Evolutionary conservation across 1,140 invertebrate species (phyloP).

Genomic region (Arctopsyche grandis): DNA sequence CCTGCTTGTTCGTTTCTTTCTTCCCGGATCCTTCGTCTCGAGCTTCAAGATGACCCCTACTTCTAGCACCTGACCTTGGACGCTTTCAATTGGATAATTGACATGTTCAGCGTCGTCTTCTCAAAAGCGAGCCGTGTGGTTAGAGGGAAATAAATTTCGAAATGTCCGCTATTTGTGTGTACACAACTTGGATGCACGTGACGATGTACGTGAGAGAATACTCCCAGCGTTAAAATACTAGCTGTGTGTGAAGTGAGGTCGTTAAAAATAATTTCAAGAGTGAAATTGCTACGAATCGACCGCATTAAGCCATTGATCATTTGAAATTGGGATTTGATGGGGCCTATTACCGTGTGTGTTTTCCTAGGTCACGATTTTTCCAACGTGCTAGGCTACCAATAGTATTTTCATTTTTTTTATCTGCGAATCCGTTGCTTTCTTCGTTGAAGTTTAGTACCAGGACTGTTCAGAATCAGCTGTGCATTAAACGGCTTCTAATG

Average conservation of each 20-base stretch:
- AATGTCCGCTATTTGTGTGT: conserved; percentile 9
- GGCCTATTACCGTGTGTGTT: background rate
- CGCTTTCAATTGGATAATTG: conserved; percentile 34
- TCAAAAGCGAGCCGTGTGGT: conserved; percentile 1
- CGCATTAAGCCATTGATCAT: conserved; percentile 27
- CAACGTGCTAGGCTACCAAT: background rate
- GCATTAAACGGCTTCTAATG: background rate
- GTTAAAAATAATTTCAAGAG: conserved; percentile 26
- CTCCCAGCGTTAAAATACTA: background rate
- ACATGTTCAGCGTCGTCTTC: conserved; percentile 1
- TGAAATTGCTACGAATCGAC: background rate
- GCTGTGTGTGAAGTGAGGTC: background rate
- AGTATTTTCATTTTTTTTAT: background rate
- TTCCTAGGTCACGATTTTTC: conserved; percentile 20
- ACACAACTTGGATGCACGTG: background rate
- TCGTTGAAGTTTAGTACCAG: background rate
- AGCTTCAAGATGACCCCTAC: conserved; percentile 2
- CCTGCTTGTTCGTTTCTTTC: background rate
- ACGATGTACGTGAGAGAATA: background rate
- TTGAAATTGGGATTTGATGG: conserved; percentile 14
- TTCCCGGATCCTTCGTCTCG: background rate
- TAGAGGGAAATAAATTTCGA: conserved; percentile 36
- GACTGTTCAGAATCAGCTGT: background rate
- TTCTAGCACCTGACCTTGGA: conserved; percentile 3
- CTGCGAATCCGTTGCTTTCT: background rate